Evolutionary conservation across 2,888 invertebrate species (phyloP), one percentile per base, ranked within the genome.

Genomic region (Scaptomyza flava): DNA sequence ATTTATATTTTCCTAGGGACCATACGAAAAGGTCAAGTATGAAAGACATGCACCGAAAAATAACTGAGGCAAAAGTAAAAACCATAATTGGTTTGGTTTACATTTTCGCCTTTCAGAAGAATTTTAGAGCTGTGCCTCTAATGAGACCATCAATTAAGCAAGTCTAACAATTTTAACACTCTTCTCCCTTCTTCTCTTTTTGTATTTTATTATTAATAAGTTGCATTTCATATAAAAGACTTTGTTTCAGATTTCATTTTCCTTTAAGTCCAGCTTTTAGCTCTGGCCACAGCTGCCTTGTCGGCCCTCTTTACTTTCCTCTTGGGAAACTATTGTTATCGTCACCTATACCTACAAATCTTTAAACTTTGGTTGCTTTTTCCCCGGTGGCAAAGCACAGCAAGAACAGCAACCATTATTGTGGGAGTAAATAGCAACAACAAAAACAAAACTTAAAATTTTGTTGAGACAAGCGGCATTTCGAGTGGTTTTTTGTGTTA

Each of bases 271-370:
- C 6, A 73, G 61, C 53, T 67, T 73, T 58, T 33, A 57, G n/a
- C 54, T 46, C 36, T 46, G 34, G 57, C 12, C 43, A 38, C 47
- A 46, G 41, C 56, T 56, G n/a, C 14, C 8, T 17, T 30, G 6
- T 33, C n/a, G 8, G 5, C 6, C 27, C 36, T 14, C 6, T 20
- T 8, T 9, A 23, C 8, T 38, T 23, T 14, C 6, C 23, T 14
- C 4, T n/a, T 41, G 11, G 23, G 8, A 38, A 62, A 63, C 51
- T 59, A 52, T 59, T 63, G 46, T 50, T 60, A 41, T 38, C 57
- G 60, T 53, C 57, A 67, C 59, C 59, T 51, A 72, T 60, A 63
- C 77, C 57, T 57, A 76, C 54, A 65, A 59, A 57, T 72, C 54
- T 67, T 58, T 58, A 41, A 57, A 75, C 77, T 77, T 63, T 58